phyloP scores from a whole-genome alignment of 2,888 invertebrate genomes.

The Zygaena filipendulae region DNA sequence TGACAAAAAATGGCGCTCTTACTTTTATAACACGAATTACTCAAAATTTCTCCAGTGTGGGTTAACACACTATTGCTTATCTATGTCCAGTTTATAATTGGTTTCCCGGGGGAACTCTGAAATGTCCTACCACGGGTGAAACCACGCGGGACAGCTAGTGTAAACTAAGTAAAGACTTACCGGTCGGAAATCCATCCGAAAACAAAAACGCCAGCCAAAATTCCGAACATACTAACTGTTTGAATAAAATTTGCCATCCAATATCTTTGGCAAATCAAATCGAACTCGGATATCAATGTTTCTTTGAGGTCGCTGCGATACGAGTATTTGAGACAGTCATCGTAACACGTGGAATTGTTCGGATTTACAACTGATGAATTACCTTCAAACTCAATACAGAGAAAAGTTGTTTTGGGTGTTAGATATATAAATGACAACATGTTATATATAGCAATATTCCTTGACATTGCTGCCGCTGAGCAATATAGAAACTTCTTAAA shows the following conservation, averaged over 20 bases:
- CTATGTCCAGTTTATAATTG: no score
- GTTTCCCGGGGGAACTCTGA: no score
- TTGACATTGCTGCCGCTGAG: slow-evolving; percentile 18
- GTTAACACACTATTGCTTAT: no score
- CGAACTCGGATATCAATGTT: slow-evolving; percentile 29
- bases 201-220: slow-evolving; percentile 27
- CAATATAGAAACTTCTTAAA: no score
- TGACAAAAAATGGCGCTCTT: no score
- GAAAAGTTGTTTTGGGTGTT: slow-evolving; percentile 30
- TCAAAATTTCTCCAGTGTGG: no score
- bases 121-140: no score
- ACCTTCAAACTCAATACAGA: slow-evolving; percentile 23
- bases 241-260: slow-evolving; percentile 39
- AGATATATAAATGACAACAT: slow-evolving; percentile 29
- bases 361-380: slow-evolving; percentile 19
- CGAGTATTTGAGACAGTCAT: slow-evolving; percentile 28
- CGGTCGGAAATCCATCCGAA: slow-evolving; percentile 44
- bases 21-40: no score
- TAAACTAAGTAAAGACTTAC: no score
- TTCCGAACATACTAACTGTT: slow-evolving; percentile 32
- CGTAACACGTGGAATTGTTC: slow-evolving; percentile 30
- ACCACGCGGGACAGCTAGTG: no score
- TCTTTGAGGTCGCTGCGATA: slow-evolving; percentile 25
- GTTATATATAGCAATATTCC: slow-evolving; percentile 29
- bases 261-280: slow-evolving; percentile 28